These are phyloP conservation scores for Omphaloscelis lunosa DNA, from an alignment of 2,888 invertebrate species.

Conservation along the genomic window DNA sequence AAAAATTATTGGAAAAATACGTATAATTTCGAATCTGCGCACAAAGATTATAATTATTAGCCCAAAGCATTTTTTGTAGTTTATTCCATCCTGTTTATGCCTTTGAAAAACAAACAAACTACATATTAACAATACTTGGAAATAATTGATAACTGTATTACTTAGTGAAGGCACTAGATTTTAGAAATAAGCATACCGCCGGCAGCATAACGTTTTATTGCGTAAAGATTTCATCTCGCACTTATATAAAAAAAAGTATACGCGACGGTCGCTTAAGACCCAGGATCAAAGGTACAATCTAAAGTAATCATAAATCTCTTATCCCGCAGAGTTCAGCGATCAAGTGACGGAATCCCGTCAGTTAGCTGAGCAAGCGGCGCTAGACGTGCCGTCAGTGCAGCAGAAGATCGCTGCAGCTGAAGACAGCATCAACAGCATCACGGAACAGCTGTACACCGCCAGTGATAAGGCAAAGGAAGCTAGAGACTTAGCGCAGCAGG, in stretches of 20 bases:
- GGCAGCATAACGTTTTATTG: neutral
- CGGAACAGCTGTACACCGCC: constrained; percentile 93
- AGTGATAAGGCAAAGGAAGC: constrained; percentile 94
- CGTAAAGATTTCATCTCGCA: neutral
- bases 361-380: constrained; percentile 94
- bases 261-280: neutral
- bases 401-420: constrained; percentile 91
- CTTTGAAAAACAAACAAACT: neutral
- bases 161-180: neutral
- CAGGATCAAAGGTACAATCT: neutral
- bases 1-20: neutral
- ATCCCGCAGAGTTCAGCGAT: constrained; percentile 95
- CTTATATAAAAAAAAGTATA: neutral
- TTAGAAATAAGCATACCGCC: neutral
- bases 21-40: neutral
- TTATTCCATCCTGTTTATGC: neutral
- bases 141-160: neutral
- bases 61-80: too few relatives aligned
- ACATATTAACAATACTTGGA: too few relatives aligned
- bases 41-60: neutral
- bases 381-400: constrained; percentile 94
- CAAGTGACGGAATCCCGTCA: constrained; percentile 96
- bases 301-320: neutral
- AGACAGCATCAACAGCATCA: constrained; percentile 93
- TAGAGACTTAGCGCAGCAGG: constrained; percentile 93